Evolutionary conservation across 2,113 vertebrate species (phyloP).

Genomic region (Toxostoma redivivum): DNA sequence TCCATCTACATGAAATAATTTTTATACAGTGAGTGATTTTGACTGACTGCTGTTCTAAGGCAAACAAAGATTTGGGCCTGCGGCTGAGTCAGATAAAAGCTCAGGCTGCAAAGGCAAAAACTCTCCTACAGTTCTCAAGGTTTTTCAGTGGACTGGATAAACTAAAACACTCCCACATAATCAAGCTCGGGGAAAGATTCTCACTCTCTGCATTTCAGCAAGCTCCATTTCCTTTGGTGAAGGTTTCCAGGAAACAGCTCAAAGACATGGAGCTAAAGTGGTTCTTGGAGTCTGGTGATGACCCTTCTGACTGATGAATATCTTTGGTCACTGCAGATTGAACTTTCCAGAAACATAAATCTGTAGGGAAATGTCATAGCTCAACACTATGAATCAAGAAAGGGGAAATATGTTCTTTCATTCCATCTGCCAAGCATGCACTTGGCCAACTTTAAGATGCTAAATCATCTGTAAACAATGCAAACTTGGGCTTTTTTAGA

Average conservation of each 20-base stretch:
- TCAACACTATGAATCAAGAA: not conserved
- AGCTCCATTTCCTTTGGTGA: not conserved
- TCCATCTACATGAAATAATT: slow-evolving; percentile 8
- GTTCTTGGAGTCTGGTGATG: not conserved
- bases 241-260: not conserved
- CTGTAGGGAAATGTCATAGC: not conserved
- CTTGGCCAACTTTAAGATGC: not conserved
- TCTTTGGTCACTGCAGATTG: not conserved
- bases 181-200: not conserved
- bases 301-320: not conserved
- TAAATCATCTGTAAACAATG: not conserved
- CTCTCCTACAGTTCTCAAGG: not conserved
- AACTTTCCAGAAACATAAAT: not conserved
- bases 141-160: slow-evolving; percentile 4
- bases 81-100: not conserved
- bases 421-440: not conserved
- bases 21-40: slow-evolving; percentile 30
- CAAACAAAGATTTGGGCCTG: slow-evolving; percentile 26
- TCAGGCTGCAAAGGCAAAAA: not conserved
- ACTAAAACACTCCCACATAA: not conserved
- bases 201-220: not conserved
- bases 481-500: not conserved
- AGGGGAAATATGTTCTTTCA: not conserved
- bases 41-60: slow-evolving; percentile 28
- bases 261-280: not conserved